These are phyloP conservation scores for Pampusana beccarii DNA, from an alignment of 2,113 vertebrate genomes.

Conservation along the genomic window DNA sequence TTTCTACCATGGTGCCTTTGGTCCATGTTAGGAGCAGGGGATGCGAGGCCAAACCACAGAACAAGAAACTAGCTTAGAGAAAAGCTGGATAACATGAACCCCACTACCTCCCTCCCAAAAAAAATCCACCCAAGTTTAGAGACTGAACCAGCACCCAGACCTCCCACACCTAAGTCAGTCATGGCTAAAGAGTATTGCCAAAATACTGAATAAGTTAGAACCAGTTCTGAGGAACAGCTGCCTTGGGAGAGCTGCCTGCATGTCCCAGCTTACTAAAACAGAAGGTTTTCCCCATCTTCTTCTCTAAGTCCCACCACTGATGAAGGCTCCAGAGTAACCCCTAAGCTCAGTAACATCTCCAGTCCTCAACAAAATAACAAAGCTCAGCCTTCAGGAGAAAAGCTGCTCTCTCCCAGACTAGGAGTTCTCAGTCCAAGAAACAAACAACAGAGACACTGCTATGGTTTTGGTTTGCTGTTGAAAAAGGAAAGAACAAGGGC, in stretches of 20 bases:
- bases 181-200: not conserved
- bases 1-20: not conserved
- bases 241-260: not conserved
- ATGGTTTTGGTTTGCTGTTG: not conserved
- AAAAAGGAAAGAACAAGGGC: not conserved
- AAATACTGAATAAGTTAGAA: not conserved
- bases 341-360: not conserved
- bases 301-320: not conserved
- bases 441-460: not conserved
- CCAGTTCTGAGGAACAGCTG: not conserved
- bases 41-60: not conserved
- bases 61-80: not conserved
- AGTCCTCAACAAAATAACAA: not conserved
- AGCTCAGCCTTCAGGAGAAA: not conserved
- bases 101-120: fast-evolving
- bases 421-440: not conserved
- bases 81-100: not conserved
- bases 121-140: not conserved
- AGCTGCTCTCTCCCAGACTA: not conserved
- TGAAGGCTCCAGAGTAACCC: not conserved
- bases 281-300: not conserved
- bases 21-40: not conserved
- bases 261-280: not conserved
- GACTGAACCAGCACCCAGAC: not conserved
- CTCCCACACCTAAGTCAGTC: not conserved